A percentile compares a stretch with the other conserved stretches of the same genome.
Evolutionary conservation across 2,113 vertebrate genomes (phyloP).

Genomic region (Toxotes chatareus): DNA sequence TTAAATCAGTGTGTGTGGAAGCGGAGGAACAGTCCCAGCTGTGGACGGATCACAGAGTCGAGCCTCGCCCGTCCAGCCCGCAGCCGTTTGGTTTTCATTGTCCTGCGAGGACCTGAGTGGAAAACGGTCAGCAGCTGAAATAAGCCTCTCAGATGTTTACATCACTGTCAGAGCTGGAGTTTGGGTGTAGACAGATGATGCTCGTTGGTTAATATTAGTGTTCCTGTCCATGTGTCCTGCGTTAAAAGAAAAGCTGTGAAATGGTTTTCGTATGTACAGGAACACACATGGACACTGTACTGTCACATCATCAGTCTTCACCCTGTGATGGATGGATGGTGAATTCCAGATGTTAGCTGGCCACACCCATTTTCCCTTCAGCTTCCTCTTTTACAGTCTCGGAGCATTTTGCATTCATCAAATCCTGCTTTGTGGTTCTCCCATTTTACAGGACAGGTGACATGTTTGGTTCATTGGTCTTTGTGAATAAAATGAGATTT

Average conservation of each 20-base stretch:
- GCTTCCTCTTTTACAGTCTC: no score
- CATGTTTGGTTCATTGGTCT: no score
- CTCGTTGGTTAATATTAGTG: not conserved
- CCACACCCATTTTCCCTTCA: no score
- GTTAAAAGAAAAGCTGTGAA: not conserved
- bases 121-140: constrained; percentile 11
- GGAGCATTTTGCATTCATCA: no score
- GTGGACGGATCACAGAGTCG: constrained; percentile 4
- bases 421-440: no score
- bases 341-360: no score
- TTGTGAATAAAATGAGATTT: no score
- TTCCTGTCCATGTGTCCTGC: not conserved
- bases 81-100: not conserved
- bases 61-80: constrained; percentile 16
- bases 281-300: no score
- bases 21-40: constrained; percentile 38
- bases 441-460: no score
- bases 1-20: constrained; percentile 23
- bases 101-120: constrained; percentile 7
- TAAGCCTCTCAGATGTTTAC: constrained; percentile 1
- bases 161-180: not conserved
- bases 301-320: no score
- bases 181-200: not conserved
- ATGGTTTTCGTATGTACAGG: not conserved
- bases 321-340: not conserved